These are phyloP conservation scores for Pteruthius melanotis DNA, from an alignment of 2,113 vertebrate genomes.

Conservation along the genomic window DNA sequence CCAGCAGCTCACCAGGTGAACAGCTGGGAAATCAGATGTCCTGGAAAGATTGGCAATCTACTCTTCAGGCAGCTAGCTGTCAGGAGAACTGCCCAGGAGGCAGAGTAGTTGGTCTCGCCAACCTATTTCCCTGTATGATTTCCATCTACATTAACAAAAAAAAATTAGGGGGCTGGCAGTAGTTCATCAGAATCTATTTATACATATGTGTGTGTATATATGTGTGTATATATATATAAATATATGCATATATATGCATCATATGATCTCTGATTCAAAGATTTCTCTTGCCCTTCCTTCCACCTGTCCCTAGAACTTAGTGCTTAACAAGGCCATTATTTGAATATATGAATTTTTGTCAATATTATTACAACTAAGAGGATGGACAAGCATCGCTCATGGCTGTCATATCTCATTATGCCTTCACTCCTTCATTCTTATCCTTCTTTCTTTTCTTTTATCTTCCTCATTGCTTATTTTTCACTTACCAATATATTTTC, in stretches of 20 bases:
- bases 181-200: neutral
- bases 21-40: constrained; percentile 46
- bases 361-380: neutral
- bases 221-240: no score
- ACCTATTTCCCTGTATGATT: neutral
- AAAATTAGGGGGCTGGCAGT: neutral
- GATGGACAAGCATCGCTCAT: neutral
- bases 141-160: neutral
- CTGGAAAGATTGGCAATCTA: neutral
- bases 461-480: neutral
- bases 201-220: no score
- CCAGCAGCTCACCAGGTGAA: constrained; percentile 32
- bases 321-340: neutral
- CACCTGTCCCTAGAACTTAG: neutral
- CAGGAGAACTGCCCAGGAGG: neutral
- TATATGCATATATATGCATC: rapidly evolving
- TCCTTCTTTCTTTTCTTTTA: neutral
- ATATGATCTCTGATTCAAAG: neutral
- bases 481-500: neutral
- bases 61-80: neutral
- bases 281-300: neutral
- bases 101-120: neutral
- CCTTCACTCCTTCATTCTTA: neutral
- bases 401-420: neutral
- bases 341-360: neutral